Evolutionary conservation across 2,113 vertebrate species (phyloP).

Genomic region (Sturnira hondurensis): DNA sequence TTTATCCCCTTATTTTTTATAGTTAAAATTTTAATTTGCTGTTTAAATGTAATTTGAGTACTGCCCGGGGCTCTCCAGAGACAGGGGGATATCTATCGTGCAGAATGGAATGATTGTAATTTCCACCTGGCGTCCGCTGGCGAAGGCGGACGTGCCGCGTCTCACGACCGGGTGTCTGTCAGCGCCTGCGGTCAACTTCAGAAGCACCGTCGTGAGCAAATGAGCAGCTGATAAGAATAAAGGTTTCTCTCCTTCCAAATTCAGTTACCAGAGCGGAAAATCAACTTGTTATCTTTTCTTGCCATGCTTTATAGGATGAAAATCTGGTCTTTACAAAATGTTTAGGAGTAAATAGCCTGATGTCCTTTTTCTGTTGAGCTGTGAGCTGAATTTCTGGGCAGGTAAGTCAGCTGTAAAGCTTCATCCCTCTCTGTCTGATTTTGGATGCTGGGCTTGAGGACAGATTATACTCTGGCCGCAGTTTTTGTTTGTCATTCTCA

Average conservation of each 20-base stretch:
- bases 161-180: not conserved
- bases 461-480: slow-evolving; percentile 23
- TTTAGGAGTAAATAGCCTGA: not conserved
- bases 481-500: slow-evolving; percentile 32
- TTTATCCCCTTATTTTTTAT: slow-evolving; percentile 64
- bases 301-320: slow-evolving; percentile 49
- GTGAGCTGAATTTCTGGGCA: slow-evolving; percentile 24
- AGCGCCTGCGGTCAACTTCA: not conserved
- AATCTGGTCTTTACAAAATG: slow-evolving; percentile 48
- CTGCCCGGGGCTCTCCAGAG: slow-evolving; percentile 46
- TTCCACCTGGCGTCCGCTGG: not conserved
- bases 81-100: slow-evolving; percentile 1
- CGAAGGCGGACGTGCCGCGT: rapidly evolving
- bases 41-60: slow-evolving; percentile 57
- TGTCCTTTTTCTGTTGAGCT: not conserved
- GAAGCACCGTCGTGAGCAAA: not conserved
- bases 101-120: not conserved
- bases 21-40: slow-evolving; percentile 69
- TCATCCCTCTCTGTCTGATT: slow-evolving; percentile 42
- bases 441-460: slow-evolving; percentile 14
- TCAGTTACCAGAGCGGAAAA: slow-evolving; percentile 60
- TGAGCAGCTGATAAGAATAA: slow-evolving; percentile 29
- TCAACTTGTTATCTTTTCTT: slow-evolving; percentile 64
- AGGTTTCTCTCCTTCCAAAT: slow-evolving; percentile 31
- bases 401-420: slow-evolving; percentile 47